Percentiles rank a stretch among this genome's conserved stretches.
Evolutionary conservation across 1,140 invertebrate species (phyloP).

Genomic region (Heliconius hewitsoni): DNA sequence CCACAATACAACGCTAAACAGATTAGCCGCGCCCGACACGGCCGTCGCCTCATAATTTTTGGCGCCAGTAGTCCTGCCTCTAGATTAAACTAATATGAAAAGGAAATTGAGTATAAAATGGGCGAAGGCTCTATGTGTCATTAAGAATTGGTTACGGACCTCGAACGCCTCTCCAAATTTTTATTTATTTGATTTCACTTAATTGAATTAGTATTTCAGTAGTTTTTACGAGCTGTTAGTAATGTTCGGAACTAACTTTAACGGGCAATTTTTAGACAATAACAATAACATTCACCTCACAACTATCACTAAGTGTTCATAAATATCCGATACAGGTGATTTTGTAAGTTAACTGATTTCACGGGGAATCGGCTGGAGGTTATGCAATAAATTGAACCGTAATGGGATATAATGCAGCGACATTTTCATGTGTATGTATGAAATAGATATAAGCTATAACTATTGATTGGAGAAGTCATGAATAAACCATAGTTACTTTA

Average conservation of each 20-base stretch:
- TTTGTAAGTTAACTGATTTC: conserved; percentile 19
- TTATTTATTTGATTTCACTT: conserved; percentile 77
- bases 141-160: conserved; percentile 76
- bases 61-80: conserved; percentile 79
- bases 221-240: conserved; percentile 73
- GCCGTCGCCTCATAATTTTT: conserved; percentile 79
- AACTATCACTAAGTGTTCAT: conserved; percentile 49
- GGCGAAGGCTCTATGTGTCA: conserved; percentile 75
- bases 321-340: conserved; percentile 24
- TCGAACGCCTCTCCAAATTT: conserved; percentile 56
- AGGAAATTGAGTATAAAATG: conserved; percentile 81
- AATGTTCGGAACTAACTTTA: conserved; percentile 71
- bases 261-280: conserved; percentile 69
- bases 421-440: neutral
- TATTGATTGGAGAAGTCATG: neutral
- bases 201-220: conserved; percentile 78
- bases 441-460: neutral
- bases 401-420: neutral
- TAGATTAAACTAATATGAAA: conserved; percentile 81
- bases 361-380: conserved; percentile 17
- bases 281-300: conserved; percentile 69
- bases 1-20: conserved; percentile 77
- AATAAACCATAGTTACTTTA: conserved; percentile 18
- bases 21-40: conserved; percentile 76
- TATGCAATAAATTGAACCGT: conserved; percentile 22